Evolutionary conservation across 2,797 vertebrate species (phyloP).

Genomic region (Thaleichthys pacificus): DNA sequence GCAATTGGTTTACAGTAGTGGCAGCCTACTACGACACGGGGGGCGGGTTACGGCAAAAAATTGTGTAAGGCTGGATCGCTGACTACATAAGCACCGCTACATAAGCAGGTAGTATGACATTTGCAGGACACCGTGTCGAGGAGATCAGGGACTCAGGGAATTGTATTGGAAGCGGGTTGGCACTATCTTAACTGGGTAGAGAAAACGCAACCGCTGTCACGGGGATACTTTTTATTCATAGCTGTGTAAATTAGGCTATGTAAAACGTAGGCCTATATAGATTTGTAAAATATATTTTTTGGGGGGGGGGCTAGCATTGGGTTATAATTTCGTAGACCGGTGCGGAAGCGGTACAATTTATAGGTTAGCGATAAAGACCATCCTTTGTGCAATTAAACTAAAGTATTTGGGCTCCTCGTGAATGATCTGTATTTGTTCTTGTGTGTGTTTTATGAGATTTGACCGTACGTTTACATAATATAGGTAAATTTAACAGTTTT

Average conservation of each 20-base stretch:
- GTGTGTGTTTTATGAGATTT: no score
- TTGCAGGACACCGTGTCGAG: neutral
- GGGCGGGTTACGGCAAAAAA: neutral
- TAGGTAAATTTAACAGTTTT: no score
- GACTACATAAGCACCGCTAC: constrained; percentile 15
- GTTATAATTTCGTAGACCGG: no score
- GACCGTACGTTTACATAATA: no score
- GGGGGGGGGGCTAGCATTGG: no score
- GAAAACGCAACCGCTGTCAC: neutral
- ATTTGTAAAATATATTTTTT: no score
- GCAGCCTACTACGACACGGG: neutral
- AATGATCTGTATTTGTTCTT: no score
- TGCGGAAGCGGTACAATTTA: no score
- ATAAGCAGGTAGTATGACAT: constrained; percentile 4
- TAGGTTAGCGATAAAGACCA: no score
- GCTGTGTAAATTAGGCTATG: neutral
- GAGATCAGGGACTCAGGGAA: neutral
- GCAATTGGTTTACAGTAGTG: neutral
- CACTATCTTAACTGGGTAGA: neutral
- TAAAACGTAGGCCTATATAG: neutral
- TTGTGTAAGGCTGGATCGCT: constrained; percentile 12
- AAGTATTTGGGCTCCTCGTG: no score
- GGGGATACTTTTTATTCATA: neutral
- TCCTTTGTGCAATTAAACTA: no score
- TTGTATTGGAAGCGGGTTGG: neutral